Conservation (phyloP, 2,888 invertebrate genomes). For the Microctonus aethiopoides region DNA sequence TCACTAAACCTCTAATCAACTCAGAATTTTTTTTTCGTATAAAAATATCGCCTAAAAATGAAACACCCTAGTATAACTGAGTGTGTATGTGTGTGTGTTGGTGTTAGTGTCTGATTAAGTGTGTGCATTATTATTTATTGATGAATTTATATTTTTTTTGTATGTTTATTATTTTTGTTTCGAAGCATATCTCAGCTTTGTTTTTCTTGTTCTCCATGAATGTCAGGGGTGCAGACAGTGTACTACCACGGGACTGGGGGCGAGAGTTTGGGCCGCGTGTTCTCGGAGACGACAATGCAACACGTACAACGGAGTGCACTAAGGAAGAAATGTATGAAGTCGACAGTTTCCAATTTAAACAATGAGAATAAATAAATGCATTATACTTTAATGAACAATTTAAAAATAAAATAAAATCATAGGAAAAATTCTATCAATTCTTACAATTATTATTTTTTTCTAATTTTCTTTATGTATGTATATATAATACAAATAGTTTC, state of each 20-base stretch:
- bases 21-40: too few species aligned
- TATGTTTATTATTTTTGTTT: slow-evolving; percentile 20
- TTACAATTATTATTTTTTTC: neutral
- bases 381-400: too few species aligned
- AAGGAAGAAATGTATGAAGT: slow-evolving; percentile 64
- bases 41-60: too few species aligned
- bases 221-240: slow-evolving; percentile 61
- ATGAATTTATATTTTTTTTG: neutral
- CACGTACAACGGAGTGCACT: slow-evolving; percentile 60
- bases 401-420: too few species aligned
- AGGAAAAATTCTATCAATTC: too few species aligned
- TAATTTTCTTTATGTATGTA: neutral
- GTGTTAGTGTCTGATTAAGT: neutral
- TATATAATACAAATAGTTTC: slow-evolving; percentile 9
- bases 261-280: slow-evolving; percentile 57
- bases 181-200: slow-evolving; percentile 31
- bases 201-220: slow-evolving; percentile 56
- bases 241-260: slow-evolving; percentile 62
- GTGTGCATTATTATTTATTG: neutral
- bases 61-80: too few species aligned
- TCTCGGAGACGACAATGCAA: slow-evolving; percentile 61
- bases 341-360: slow-evolving; percentile 52
- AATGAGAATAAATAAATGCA: slow-evolving; percentile 8
- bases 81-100: neutral
- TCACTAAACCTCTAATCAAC: too few species aligned